These are phyloP conservation scores for Saxidomus purpurata DNA, from an alignment of 1,140 invertebrate species.

Conservation along the genomic window DNA sequence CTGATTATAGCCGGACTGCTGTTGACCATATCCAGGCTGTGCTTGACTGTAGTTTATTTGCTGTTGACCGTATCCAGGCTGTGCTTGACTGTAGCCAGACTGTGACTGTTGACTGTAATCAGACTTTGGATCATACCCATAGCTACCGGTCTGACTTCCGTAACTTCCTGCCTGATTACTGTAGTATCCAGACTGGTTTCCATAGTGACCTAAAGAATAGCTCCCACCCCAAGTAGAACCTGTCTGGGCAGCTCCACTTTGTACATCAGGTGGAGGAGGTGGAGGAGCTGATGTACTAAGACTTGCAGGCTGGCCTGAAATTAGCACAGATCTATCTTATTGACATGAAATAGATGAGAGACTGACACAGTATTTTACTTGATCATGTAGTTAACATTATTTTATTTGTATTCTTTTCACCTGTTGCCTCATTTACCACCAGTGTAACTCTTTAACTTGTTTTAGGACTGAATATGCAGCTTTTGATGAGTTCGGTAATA, in stretches of 20 bases:
- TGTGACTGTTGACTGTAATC: neutral
- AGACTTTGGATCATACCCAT: neutral
- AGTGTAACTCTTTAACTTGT: no score
- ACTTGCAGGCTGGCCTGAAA: neutral
- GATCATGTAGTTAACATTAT: no score
- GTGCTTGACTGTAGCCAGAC: neutral
- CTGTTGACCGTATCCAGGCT: conserved; percentile 15
- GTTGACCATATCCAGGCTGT: neutral
- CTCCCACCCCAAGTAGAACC: conserved; percentile 27
- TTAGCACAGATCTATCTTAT: no score
- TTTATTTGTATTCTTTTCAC: no score
- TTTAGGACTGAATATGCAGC: no score
- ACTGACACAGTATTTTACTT: no score
- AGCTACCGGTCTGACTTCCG: neutral
- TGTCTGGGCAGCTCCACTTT: neutral
- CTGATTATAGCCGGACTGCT: neutral
- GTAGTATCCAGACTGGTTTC: conserved; percentile 28
- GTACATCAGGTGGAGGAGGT: conserved; percentile 5
- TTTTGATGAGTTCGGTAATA: no score
- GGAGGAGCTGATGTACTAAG: neutral
- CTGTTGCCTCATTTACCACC: no score
- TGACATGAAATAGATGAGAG: no score
- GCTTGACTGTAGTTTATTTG: neutral
- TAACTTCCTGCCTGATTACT: neutral
- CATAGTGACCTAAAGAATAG: conserved; percentile 39